Percentiles rank a stretch among this genome's conserved stretches.
phyloP scores from a whole-genome alignment of 1,140 invertebrate genomes.

The Caerostris darwini region DNA sequence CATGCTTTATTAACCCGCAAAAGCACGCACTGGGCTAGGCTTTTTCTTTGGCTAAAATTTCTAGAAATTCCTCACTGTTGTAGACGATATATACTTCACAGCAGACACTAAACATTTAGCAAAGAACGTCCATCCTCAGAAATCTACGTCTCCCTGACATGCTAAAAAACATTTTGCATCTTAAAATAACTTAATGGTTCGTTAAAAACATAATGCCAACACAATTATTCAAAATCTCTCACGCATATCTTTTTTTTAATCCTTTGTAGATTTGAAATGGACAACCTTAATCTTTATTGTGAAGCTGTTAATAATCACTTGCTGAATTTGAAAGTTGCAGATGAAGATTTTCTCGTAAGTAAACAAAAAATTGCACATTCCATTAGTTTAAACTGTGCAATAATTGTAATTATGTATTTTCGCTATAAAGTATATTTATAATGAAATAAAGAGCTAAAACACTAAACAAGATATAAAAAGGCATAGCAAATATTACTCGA shows the following conservation, averaged over 20 bases:
- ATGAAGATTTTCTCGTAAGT: not conserved
- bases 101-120: not conserved
- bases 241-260: not conserved
- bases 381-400: not conserved
- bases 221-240: not conserved
- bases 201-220: not conserved
- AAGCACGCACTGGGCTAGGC: too few species aligned
- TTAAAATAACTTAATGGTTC: not conserved
- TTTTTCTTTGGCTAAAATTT: too few species aligned
- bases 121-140: not conserved
- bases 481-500: too few species aligned
- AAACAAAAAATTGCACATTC: not conserved
- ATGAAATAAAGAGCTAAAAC: not conserved
- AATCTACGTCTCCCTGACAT: not conserved
- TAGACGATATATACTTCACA: not conserved
- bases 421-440: not conserved
- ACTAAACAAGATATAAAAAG: too few species aligned
- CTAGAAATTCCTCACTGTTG: not conserved
- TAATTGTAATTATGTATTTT: not conserved
- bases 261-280: not conserved
- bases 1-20: too few species aligned
- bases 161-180: not conserved
- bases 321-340: not conserved
- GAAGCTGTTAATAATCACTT: slow-evolving; percentile 37
- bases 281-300: not conserved